Conservation (phyloP, 1,140 invertebrate genomes). For the Eriosoma lanigerum region DNA sequence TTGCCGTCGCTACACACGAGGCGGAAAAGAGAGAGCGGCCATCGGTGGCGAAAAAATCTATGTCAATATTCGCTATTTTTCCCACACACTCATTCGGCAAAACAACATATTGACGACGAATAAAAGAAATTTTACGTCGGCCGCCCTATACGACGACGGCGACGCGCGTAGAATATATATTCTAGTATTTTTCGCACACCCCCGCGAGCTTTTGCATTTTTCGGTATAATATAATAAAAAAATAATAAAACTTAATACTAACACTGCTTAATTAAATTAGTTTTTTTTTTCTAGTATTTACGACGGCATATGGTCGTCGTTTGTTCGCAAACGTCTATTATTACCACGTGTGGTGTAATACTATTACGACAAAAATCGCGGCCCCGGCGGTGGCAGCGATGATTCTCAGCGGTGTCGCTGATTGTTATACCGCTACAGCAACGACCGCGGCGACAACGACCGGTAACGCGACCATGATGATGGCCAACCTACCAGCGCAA, state of each 20-base stretch:
- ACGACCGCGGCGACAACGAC: neutral
- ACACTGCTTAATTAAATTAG: too few species aligned
- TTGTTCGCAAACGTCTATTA: too few species aligned
- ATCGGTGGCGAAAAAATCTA: neutral
- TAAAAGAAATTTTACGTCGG: neutral
- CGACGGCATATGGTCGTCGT: too few species aligned
- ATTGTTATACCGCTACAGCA: neutral
- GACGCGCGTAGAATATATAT: neutral
- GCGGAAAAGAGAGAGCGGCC: slow-evolving; percentile 31
- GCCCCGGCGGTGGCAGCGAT: neutral
- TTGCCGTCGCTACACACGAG: neutral
- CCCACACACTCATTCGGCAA: neutral
- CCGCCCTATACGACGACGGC: neutral
- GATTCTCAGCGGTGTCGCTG: neutral
- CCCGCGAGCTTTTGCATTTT: too few species aligned
- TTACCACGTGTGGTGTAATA: neutral
- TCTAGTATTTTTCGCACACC: too few species aligned
- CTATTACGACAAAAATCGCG: neutral
- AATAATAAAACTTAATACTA: too few species aligned
- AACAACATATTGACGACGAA: neutral
- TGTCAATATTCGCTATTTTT: slow-evolving; percentile 3
- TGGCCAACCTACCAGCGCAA: neutral
- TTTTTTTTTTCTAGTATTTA: neutral
- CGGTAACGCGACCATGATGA: neutral
- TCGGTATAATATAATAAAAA: too few species aligned